A percentile compares a stretch with the other conserved stretches of the same genome.
phyloP scores from a whole-genome alignment of 2,797 vertebrate genomes.

The Hippocampus kuda region DNA sequence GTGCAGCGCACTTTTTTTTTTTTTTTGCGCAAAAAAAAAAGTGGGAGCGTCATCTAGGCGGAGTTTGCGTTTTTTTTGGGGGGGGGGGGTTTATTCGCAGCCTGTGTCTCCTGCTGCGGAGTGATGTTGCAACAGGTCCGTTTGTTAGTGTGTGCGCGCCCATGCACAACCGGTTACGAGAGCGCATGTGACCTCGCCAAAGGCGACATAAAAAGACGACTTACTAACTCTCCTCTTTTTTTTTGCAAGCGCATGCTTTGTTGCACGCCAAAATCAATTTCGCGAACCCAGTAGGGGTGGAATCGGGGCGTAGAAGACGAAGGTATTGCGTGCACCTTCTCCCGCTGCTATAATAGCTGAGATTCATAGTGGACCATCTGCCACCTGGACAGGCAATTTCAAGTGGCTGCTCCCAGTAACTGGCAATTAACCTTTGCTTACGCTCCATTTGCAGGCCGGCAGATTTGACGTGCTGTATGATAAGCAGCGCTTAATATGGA shows the following conservation, averaged over 20 bases:
- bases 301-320: background rate
- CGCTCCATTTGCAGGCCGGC: constrained; percentile 30
- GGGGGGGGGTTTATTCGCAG: background rate
- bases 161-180: background rate
- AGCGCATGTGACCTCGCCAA: background rate
- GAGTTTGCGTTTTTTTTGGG: background rate
- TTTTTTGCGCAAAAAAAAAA: constrained; percentile 12
- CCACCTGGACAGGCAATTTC: constrained; percentile 34
- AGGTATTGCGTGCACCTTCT: background rate
- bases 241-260: background rate
- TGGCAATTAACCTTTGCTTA: constrained; percentile 52
- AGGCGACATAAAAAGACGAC: background rate
- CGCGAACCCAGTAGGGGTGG: background rate
- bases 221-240: background rate
- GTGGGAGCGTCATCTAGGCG: constrained; percentile 6
- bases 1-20: constrained; percentile 30
- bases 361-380: constrained; percentile 29
- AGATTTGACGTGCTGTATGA: constrained; percentile 20
- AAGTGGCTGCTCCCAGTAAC: constrained; percentile 30
- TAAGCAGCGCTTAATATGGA: constrained; percentile 39
- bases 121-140: constrained; percentile 1
- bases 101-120: background rate
- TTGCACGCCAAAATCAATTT: background rate
- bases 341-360: constrained; percentile 14
- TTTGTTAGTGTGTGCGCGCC: background rate